Base-by-base conservation (phyloP, 2,888 invertebrate genomes). In the Cantharis nigra region DNA sequence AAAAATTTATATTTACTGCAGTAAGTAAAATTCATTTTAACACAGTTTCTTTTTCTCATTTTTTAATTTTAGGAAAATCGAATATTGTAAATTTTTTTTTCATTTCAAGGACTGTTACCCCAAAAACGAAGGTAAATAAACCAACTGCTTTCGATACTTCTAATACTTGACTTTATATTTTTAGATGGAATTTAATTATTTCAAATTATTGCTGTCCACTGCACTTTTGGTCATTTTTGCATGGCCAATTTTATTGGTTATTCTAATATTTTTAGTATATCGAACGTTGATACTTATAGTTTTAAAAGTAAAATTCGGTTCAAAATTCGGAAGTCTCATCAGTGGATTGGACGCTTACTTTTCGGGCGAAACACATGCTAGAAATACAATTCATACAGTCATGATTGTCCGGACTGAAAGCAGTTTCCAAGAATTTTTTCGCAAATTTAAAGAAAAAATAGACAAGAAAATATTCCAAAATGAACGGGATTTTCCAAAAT, bases 301-400 rank as follows among this genome's bases (percentile, higher is more conserved):
- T 72, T 80, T 82, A 82, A 78, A 78, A 74, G 80, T 64, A 77
- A 82, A 78, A 71, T 80, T 84, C 23, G 88, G 88, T 64, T 84
- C 87, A 63, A 83, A 87, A 76, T 91, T 90, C 80, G 88, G 85
- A 4, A 88, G 89, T 18, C 87, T 91, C 16, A 85, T 92, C 16
- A 87, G 90, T 33, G 91, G 91, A 65, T 88, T 89, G 10, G 91
- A 92, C 81, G 88, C 89, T 1, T 88, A 91, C 74, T 91, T 91
- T 91, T 89, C 90, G 28, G 81, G 91, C 20, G 91, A 91, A 30
- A 86, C 89, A 5, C 82, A 86, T 2, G 87, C 90, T 0, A 88
- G 87, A 74, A 89, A 89, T 64, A 84, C 90, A 20, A 91, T 91
- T 71, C 91, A 90, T 74, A 89, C 90, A 3, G 84, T 91, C 0